Percentiles rank a stretch among this genome's conserved stretches.
Evolutionary conservation across 2,113 vertebrate species (phyloP).

Genomic region (Gasterosteus nipponicus): DNA sequence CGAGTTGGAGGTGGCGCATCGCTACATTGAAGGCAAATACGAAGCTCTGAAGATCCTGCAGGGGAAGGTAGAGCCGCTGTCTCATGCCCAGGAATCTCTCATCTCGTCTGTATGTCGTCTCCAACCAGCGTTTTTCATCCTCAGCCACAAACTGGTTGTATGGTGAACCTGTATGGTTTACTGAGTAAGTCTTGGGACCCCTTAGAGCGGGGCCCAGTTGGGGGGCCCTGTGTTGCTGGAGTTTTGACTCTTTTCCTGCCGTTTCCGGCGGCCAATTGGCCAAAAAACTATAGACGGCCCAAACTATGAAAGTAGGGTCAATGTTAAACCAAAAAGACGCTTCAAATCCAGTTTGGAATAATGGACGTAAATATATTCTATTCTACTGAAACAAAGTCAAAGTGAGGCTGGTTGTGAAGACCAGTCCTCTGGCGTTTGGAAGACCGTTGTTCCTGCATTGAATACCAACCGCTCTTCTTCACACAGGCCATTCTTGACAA

Average conservation of each 20-base stretch:
- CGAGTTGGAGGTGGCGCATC: constrained; percentile 89
- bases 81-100: neutral
- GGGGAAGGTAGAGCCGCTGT: constrained; percentile 83
- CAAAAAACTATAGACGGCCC: too few relatives aligned
- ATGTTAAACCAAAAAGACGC: neutral
- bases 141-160: too few relatives aligned
- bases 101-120: too few relatives aligned
- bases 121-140: too few relatives aligned
- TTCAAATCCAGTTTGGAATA: neutral
- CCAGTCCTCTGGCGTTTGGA: neutral
- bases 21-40: constrained; percentile 92
- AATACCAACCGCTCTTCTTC: neutral
- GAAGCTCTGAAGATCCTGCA: constrained; percentile 93
- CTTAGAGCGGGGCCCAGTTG: neutral
- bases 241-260: neutral
- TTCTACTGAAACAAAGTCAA: neutral
- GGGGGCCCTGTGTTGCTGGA: neutral
- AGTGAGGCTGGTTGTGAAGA: neutral
- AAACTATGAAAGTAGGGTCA: neutral
- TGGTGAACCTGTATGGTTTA: too few relatives aligned
- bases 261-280: neutral
- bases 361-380: neutral
- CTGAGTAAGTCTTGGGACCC: neutral
- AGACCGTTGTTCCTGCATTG: neutral
- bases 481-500: constrained; percentile 88